Conservation (phyloP, 2,888 invertebrate genomes). For the Oegoconia quadripuncta region DNA sequence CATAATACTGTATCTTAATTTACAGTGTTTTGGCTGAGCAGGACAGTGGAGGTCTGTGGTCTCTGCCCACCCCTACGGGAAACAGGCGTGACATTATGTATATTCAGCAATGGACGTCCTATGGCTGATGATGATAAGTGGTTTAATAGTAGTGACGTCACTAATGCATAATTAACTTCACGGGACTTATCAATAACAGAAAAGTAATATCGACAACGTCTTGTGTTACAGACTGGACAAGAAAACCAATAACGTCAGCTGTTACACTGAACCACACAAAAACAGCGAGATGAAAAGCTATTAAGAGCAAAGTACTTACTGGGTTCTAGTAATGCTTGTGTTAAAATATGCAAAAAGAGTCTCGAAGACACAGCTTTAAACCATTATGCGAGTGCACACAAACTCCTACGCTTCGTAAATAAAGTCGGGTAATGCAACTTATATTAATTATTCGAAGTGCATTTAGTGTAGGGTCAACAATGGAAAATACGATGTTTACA, state of each 20-base stretch:
- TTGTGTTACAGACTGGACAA: too few species aligned
- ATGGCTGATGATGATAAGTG: too few species aligned
- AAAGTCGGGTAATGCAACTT: conserved; percentile 29
- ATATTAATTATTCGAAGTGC: conserved; percentile 45
- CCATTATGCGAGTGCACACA: conserved; percentile 14
- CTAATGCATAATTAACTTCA: too few species aligned
- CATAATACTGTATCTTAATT: too few species aligned
- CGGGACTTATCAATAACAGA: too few species aligned
- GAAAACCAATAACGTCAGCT: not conserved
- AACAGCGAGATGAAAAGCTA: conserved; percentile 2
- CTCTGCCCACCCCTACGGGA: too few species aligned
- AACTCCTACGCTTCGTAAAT: conserved; percentile 14
- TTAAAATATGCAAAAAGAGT: conserved; percentile 36
- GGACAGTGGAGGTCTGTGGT: too few species aligned
- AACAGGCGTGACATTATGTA: too few species aligned
- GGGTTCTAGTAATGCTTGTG: conserved; percentile 24
- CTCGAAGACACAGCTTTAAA: conserved; percentile 25
- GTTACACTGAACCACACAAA: not conserved
- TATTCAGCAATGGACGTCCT: too few species aligned
- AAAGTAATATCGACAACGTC: too few species aligned
- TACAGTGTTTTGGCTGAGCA: too few species aligned
- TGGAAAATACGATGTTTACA: not conserved
- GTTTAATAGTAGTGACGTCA: too few species aligned
- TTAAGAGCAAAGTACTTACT: conserved; percentile 1
- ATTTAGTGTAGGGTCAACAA: conserved; percentile 18